Conservation (phyloP, 1,140 invertebrate species). For the Drosophila repleta region DNA sequence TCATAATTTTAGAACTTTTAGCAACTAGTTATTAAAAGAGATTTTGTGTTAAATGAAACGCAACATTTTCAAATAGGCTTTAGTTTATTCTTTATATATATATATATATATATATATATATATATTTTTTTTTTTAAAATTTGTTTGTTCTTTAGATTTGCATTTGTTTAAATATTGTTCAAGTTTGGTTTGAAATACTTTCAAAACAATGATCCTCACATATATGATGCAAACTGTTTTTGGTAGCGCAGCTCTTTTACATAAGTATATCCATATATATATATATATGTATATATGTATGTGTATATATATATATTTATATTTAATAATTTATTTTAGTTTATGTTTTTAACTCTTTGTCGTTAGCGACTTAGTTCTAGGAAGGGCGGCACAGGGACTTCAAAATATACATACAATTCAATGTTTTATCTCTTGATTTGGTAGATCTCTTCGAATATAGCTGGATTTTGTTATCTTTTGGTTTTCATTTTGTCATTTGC, state of each 20-base stretch:
- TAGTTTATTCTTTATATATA: slow-evolving; percentile 61
- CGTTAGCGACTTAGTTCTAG: slow-evolving; percentile 45
- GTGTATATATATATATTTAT: too few relatives aligned
- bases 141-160: slow-evolving; percentile 48
- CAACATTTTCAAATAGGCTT: slow-evolving; percentile 50
- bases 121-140: slow-evolving; percentile 46
- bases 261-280: slow-evolving; percentile 35
- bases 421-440: not conserved
- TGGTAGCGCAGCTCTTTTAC: slow-evolving; percentile 38
- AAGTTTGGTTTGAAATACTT: slow-evolving; percentile 17
- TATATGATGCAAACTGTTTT: slow-evolving; percentile 29
- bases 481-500: not conserved
- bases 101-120: too few relatives aligned
- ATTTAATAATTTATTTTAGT: slow-evolving; percentile 34
- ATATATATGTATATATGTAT: slow-evolving; percentile 10
- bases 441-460: slow-evolving; percentile 8
- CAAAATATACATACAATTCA: slow-evolving; percentile 18
- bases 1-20: too few relatives aligned
- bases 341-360: slow-evolving; percentile 43
- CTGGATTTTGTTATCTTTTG: slow-evolving; percentile 4
- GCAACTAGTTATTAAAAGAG: not conserved
- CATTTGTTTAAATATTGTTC: slow-evolving; percentile 32
- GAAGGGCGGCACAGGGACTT: slow-evolving; percentile 42
- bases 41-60: slow-evolving; percentile 6
- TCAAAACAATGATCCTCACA: slow-evolving; percentile 45